These are phyloP conservation scores for Protula sp. DNA, from an alignment of 2,888 invertebrate species.

Conservation along the genomic window DNA sequence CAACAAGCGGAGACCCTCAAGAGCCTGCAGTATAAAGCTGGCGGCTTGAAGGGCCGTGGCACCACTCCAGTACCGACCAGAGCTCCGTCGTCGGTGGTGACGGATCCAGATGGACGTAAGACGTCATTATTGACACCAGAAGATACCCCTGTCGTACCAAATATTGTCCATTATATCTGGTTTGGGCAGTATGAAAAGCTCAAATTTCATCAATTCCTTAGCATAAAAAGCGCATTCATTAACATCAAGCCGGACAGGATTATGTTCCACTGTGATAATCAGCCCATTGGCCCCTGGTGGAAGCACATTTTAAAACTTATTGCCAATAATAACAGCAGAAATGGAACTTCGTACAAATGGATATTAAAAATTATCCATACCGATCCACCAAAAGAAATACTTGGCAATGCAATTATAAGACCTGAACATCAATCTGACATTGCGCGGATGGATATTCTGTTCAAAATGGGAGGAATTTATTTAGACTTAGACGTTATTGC, in stretches of 20 bases:
- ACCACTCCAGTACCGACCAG: too few species aligned
- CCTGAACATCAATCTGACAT: constrained; percentile 27
- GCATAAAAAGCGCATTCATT: constrained; percentile 1
- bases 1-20: too few species aligned
- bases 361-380: background rate
- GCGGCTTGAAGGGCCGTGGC: too few species aligned
- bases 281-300: constrained; percentile 1
- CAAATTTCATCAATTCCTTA: constrained; percentile 2
- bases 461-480: constrained; percentile 8
- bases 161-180: background rate
- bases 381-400: background rate
- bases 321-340: background rate
- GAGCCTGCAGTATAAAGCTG: too few species aligned
- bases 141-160: background rate
- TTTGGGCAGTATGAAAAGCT: background rate
- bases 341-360: background rate
- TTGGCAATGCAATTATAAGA: constrained; percentile 2
- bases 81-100: too few species aligned
- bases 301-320: background rate
- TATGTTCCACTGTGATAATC: background rate
- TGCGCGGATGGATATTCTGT: constrained; percentile 21
- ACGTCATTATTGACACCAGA: background rate
- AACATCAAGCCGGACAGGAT: background rate
- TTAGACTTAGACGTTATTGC: constrained; percentile 6
- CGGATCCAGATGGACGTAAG: background rate